Evolutionary conservation across 2,888 invertebrate genomes (phyloP).

Genomic region (Apamea sordens): DNA sequence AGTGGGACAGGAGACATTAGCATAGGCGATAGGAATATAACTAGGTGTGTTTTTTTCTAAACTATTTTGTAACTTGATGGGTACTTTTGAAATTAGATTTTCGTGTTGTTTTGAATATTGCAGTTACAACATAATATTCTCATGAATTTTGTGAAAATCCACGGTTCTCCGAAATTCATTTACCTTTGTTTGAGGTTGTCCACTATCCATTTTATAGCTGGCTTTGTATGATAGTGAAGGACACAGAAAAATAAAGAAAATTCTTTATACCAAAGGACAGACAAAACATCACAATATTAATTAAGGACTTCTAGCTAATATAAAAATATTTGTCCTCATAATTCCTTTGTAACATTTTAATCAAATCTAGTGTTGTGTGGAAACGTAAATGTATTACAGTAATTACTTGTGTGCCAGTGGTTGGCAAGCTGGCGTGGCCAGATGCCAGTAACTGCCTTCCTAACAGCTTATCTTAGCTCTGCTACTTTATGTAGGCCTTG

Average conservation of each 20-base stretch:
- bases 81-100: conserved; percentile 1
- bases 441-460: conserved; percentile 70
- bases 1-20: conserved; percentile 45
- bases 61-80: not conserved
- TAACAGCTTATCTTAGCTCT: conserved; percentile 70
- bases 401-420: conserved; percentile 61
- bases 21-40: conserved; percentile 17
- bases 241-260: conserved; percentile 15
- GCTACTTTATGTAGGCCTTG: conserved; percentile 56
- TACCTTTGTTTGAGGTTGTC: not conserved
- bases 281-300: conserved; percentile 22
- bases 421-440: conserved; percentile 66
- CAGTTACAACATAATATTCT: not conserved
- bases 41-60: conserved; percentile 15
- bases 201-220: not conserved
- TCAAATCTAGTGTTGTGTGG: conserved; percentile 52
- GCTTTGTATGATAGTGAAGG: not conserved
- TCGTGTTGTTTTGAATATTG: conserved; percentile 6
- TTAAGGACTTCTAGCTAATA: conserved; percentile 29
- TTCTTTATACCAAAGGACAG: not conserved
- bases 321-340: conserved; percentile 41
- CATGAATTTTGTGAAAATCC: not conserved
- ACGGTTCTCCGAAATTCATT: not conserved
- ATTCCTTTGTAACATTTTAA: conserved; percentile 52
- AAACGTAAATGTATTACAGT: conserved; percentile 61